Base-by-base conservation (phyloP, 2,797 vertebrate species). In the Remorina albescens region DNA sequence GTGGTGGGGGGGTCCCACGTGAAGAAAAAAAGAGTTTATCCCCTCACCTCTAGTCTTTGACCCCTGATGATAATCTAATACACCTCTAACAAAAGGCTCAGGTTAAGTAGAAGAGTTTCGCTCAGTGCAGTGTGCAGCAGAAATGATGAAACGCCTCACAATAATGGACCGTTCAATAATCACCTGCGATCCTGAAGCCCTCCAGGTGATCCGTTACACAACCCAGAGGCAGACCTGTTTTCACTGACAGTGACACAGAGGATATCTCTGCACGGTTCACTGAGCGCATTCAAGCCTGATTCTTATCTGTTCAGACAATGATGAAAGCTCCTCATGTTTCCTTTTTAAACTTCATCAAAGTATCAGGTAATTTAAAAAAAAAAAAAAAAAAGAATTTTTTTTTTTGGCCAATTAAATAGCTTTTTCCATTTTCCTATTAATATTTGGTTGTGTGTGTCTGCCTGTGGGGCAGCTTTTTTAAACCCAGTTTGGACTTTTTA, bases 161-260 rank as follows among this genome's bases (percentile, higher is more conserved):
- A 37, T 51, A 16, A 76, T 64, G 41, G 78, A 70, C 32, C 42
- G 49, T 41, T 67, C 71, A 41, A 19, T 68, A 55, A 82, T 86
- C 73, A 60, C 46, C 34, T 53, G 47, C 70, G 70, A 75, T 71
- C 42, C 58, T 2, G 50, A 42, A 53, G 37, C 34, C 51, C 84
- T 60, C 58, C 49, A 53, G 71, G 67, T 57, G 70, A 23, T n/a
- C 47, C 57, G 21, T 66, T 60, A 56, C 59, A 37, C 42, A 13
- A 1, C 25, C 55, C 32, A 3, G 23, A 5, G 41, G 23, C 59
- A 6, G 53, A 16, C 71, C 10, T 41, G 37, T 56, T 71, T 41
- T 44, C 39, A 54, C 30, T 12, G 26, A 54, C 51, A 10, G 21
- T 4, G 39, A 44, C 68, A 66, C 59, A 54, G 67, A 75, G 64